Base-by-base conservation (phyloP, 2,113 vertebrate species). In the Menidia beryllina region DNA sequence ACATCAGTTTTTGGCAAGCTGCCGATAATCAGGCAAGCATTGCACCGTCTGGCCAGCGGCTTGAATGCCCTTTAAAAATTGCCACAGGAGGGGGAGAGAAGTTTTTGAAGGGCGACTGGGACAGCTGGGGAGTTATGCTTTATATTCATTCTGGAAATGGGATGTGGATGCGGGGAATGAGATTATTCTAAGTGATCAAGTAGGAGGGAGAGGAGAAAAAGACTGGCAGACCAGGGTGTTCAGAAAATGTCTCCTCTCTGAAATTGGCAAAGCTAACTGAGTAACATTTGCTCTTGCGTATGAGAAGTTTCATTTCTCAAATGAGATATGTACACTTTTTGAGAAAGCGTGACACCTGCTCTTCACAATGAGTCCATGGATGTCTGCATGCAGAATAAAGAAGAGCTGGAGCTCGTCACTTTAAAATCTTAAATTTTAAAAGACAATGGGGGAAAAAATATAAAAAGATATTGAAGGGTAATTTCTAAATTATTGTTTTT, bases 131-230 rank as follows among this genome's bases (percentile, higher is more conserved):
- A 88, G 56, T 57, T 67, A 65, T 2, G 45, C 51, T 49, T 81
- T 19, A 72, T 80, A 72, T 84, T 85, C 80, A 85, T 77, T 84
- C 66, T 80, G 62, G 69, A 86, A 87, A 85, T 81, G 84, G 77
- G 76, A 85, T 82, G 70, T 7, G 50, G 54, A 65, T 57, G 57
- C 3, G 26, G 26, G 57, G 24, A 58, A 66, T 83, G 62, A 86
- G 82, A 91, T 86, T 86, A 88, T 89, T 86, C 76, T 79, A 79
- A 89, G 77, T 80, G 86, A 85, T 80, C 14, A 57, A 85, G 77
- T 80, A 84, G 82, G 84, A 86, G 76, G 88, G 36, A 69, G 76
- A 71, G 71, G 82, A 77, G 64, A 75, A 56, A 59, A 66, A 79
- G 67, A 78, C 81, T 88, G 87, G 81, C 84, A 87, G 81, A 55